Percentiles rank a stretch among this genome's conserved stretches.
Conservation (phyloP, 2,888 invertebrate species). For the Ophion obscuratus region DNA sequence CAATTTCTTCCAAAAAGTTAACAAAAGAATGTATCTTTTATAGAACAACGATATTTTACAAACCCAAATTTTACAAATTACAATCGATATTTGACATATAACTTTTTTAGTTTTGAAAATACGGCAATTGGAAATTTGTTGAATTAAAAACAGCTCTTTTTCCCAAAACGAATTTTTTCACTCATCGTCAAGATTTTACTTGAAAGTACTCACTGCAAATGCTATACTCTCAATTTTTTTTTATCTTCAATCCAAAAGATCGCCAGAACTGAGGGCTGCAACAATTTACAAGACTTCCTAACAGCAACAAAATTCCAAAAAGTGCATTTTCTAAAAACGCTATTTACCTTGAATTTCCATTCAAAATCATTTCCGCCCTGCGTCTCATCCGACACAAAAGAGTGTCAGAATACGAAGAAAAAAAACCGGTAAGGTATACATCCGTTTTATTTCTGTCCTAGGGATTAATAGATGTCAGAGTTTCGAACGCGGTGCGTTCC, state of each 20-base stretch:
- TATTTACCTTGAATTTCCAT: neutral
- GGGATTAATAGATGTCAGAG: constrained; percentile 1
- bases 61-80: too few relatives aligned
- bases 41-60: too few relatives aligned
- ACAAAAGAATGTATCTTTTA: too few relatives aligned
- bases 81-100: too few relatives aligned
- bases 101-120: too few relatives aligned
- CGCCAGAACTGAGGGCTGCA: neutral
- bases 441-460: constrained; percentile 13
- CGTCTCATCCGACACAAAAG: neutral
- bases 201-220: too few relatives aligned
- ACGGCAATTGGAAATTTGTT: too few relatives aligned
- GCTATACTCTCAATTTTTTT: too few relatives aligned
- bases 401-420: neutral
- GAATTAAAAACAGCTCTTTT: too few relatives aligned
- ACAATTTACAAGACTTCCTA: neutral
- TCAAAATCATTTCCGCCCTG: neutral
- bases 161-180: too few relatives aligned
- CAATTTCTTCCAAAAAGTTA: too few relatives aligned
- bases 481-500: neutral
- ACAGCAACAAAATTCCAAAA: neutral
- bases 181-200: too few relatives aligned
- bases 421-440: neutral
- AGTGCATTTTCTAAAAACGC: neutral
- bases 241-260: neutral